Evolutionary conservation across 2,888 invertebrate genomes (phyloP).

Genomic region (Dynastes tityus): DNA sequence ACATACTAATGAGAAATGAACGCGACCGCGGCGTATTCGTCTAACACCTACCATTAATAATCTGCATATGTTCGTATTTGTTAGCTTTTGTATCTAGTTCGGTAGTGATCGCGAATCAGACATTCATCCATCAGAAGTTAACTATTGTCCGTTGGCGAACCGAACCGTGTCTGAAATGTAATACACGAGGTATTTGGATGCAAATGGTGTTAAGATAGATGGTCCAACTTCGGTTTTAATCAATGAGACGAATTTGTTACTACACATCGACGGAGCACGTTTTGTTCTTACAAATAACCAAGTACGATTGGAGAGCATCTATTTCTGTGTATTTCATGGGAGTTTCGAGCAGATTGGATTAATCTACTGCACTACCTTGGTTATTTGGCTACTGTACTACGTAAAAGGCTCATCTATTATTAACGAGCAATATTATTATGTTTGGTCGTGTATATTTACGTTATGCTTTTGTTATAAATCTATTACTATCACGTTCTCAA

Average conservation of each 20-base stretch:
- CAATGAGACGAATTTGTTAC: conserved; percentile 10
- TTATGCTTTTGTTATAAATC: too few relatives aligned
- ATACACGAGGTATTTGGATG: conserved; percentile 13
- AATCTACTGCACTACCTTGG: too few relatives aligned
- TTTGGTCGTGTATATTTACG: too few relatives aligned
- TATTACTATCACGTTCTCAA: too few relatives aligned
- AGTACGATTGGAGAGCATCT: neutral
- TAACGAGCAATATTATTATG: too few relatives aligned
- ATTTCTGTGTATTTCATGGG: neutral
- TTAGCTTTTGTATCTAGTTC: conserved; percentile 35
- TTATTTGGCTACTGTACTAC: too few relatives aligned
- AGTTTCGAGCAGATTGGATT: neutral
- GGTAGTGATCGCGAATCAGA: conserved; percentile 14
- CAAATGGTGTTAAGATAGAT: conserved; percentile 30
- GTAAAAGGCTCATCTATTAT: too few relatives aligned
- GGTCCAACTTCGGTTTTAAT: conserved; percentile 15
- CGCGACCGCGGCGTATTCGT: conserved; percentile 4
- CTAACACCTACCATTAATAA: conserved; percentile 41
- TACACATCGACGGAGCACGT: neutral
- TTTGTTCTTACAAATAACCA: conserved; percentile 8
- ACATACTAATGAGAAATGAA: conserved; percentile 6
- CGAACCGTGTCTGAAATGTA: conserved; percentile 24
- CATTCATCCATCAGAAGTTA: conserved; percentile 34
- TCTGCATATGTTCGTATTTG: conserved; percentile 30
- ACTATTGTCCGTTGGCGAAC: conserved; percentile 8